Evolutionary conservation across 2,888 invertebrate genomes (phyloP).

Genomic region (Pegoplata infirma): DNA sequence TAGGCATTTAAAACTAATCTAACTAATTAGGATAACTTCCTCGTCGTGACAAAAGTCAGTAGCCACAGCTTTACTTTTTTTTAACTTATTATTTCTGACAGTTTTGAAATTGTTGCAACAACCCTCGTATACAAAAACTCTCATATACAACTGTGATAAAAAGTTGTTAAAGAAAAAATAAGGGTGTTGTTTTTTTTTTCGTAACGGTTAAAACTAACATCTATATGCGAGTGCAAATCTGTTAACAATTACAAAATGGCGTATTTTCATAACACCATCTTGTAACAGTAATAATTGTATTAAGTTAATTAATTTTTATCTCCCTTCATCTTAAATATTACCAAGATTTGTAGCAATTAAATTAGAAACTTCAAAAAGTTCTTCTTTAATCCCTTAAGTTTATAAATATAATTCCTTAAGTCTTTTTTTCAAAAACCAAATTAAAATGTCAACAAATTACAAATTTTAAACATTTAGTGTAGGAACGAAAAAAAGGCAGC

Average conservation of each 20-base stretch:
- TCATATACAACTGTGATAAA: not conserved
- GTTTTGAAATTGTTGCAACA: not conserved
- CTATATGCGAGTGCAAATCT: not conserved
- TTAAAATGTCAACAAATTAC: conserved; percentile 75
- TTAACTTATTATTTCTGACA: too few species aligned
- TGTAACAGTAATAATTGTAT: conserved; percentile 10
- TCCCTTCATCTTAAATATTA: not conserved
- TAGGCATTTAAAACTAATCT: too few species aligned
- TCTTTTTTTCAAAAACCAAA: conserved; percentile 64
- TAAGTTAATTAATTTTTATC: conserved; percentile 11
- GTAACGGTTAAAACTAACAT: not conserved
- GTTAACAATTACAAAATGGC: conserved; percentile 30
- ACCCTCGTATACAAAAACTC: not conserved
- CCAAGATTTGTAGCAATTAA: not conserved
- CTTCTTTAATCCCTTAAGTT: conserved; percentile 30
- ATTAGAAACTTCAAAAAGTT: not conserved
- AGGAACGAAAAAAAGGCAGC: conserved; percentile 59
- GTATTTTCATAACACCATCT: not conserved
- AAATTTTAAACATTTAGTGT: conserved; percentile 71
- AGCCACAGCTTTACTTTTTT: too few species aligned
- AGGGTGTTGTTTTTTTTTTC: not conserved
- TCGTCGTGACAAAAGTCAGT: too few species aligned
- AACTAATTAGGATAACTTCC: too few species aligned
- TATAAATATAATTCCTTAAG: not conserved
- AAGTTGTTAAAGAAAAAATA: not conserved